Evolutionary conservation across 2,797 vertebrate genomes (phyloP), one percentile per base, ranked within the genome.

Genomic region (Tenualosa ilisha): DNA sequence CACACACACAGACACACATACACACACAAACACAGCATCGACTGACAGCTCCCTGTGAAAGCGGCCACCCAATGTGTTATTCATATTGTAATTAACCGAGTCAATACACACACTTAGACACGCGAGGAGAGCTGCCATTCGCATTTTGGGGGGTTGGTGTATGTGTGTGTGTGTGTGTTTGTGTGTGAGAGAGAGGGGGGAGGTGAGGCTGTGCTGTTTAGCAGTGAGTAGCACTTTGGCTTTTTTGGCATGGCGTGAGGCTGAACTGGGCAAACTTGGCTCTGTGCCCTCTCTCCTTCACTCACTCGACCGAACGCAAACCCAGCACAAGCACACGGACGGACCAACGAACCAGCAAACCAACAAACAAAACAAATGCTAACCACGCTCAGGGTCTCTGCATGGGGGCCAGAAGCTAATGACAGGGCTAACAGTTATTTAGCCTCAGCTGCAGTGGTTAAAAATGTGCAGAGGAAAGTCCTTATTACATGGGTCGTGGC

Each of bases 321-420:
- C 31, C 65, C 26, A 68, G 65, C 65, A 37, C 65, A 6, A 12
- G 26, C 26, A 12, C 13, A 72, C 31, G 31, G 82, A 65, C 63
- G 20, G 24, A 24, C 54, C 6, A 56, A 56, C 54, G 54, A 56
- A 56, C 54, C 3, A 22, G 54, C 59, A 22, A 24, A 72, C 37
- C 65, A 72, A 40, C 54, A 22, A 22, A 17, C 59, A 22, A 24
- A 72, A 72, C 65, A 72, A 72, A 72, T 31, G 65, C 26, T 72
- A 17, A 90, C 83, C 84, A 85, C 84, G 63, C 61, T 89, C 84
- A 90, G 90, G 86, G 89, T 84, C 85, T 86, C 54, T 3, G 7
- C 0, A 8, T 82, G 24, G 49, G 84, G 56, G 68, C 53, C 26
- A 72, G 83, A 46, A 26, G 17, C 24, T 46, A 43, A 59, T 72